Evolutionary conservation across 1,140 invertebrate genomes (phyloP), one percentile per base, ranked within the genome.

Genomic region (Euschistus heros): DNA sequence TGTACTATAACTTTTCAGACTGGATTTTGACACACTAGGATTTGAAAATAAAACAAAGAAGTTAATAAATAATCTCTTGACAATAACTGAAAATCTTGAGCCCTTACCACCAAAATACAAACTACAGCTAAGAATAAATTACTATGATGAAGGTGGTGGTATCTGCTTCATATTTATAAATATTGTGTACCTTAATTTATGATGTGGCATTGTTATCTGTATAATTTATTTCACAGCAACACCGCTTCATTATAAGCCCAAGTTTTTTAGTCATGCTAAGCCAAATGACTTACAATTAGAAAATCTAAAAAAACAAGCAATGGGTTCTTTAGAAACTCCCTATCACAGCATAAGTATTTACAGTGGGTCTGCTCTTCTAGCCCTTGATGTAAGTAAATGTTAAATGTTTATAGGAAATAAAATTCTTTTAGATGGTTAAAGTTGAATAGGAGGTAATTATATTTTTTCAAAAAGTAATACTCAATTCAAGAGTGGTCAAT

Each of bases 41-140:
- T 30, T 61, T n/a, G 17, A 61, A 61, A 44, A 61, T 42, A 15
- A 13, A 6, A 61, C 59, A 4, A 61, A 61, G 22, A 24, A 42
- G 42, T 44, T 61, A 26, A 61, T 61, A 17, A 42, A 33, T 6
- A 61, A 18, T 42, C 59, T 61, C 17, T 30, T 61, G 2, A 61
- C 17, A 3, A 26, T 42, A 42, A 61, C 59, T 37, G 59, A 61
- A 61, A 17, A 33, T 20, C 26, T 61, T 26, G 42, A 30, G 7
- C 14, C 14, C 3, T n/a, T 61, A n/a, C 59, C 59, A 33, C 15
- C 42, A 5, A 24, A 42, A 5, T 61, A 61, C 42, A n/a, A 18
- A 33, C 22, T 61, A 17, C 30, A 44, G 17, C n/a, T 61, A 20
- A 42, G 59, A 44, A 37, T 61, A 37, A 61, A 61, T 22, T 61